phyloP scores from a whole-genome alignment of 2,113 vertebrate species.

The Cromileptes altivelis region DNA sequence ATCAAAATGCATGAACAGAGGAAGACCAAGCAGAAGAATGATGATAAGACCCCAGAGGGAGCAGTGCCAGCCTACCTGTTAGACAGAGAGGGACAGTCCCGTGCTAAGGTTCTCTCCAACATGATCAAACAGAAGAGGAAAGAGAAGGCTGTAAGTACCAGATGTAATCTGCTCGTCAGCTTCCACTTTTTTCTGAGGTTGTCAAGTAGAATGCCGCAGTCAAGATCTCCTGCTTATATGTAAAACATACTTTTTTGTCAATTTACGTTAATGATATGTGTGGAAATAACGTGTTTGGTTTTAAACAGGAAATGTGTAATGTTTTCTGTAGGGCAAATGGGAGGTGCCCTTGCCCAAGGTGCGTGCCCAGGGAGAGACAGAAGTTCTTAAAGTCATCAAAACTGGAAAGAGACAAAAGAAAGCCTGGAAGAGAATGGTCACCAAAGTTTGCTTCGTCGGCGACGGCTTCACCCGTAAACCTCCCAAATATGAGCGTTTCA shows the following conservation, averaged over 20 bases:
- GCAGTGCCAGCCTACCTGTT: constrained; percentile 95
- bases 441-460: constrained; percentile 98
- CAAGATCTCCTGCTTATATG: neutral
- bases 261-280: neutral
- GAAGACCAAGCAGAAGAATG: constrained; percentile 94
- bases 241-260: neutral
- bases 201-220: neutral
- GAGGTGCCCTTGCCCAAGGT: constrained; percentile 98
- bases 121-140: constrained; percentile 99
- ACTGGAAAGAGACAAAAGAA: constrained; percentile 99
- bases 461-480: constrained; percentile 98
- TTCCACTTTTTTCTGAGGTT: neutral
- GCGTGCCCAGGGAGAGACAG: constrained; percentile 96
- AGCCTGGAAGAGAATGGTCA: constrained; percentile 99
- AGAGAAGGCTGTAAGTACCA: constrained; percentile 95
- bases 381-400: constrained; percentile 95
- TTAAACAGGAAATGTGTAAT: neutral
- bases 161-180: neutral
- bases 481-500: constrained; percentile 98
- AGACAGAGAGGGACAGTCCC: constrained; percentile 95
- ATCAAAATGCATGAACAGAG: constrained; percentile 99
- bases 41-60: constrained; percentile 96
- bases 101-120: constrained; percentile 97
- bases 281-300: neutral
- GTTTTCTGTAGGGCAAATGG: constrained; percentile 92